Base-by-base conservation (phyloP, 1,140 invertebrate species). In the Drosophila cardini region DNA sequence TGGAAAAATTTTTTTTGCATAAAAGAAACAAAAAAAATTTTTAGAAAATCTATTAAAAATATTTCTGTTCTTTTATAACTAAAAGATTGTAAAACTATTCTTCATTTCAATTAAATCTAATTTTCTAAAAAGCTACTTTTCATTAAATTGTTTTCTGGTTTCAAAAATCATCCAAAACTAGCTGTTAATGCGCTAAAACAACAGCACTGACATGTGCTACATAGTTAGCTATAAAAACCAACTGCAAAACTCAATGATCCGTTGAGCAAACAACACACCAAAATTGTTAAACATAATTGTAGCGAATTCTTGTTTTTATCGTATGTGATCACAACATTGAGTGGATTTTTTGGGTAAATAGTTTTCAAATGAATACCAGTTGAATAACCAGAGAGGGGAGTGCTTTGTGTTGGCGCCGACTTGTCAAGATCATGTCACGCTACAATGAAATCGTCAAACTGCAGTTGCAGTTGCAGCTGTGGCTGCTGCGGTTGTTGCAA, bases 361-460 rank as follows among this genome's bases (percentile, higher is more conserved):
- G 13, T 64, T 64, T 55, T 48, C 68, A 32, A 71, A 71, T 40
- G n/a, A 71, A 64, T 64, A 60, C 50, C 68, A 64, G 53, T 67
- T 52, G 69, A 34, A 53, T 15, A 50, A 11, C 46, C 21, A 26
- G 21, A 3, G 5, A 26, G 16, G 50, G 26, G 45, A 52, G 11
- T 36, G 52, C 63, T 72, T 52, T 72, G 63, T 43, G 34, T 13
- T 69, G 63, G 72, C 72, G 65, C 75, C 67, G 68, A 42, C 55
- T 55, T 56, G 56, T 50, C 67, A 76, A 62, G 67, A 71, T 76
- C 65, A 46, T 60, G 80, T 87, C 68, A 87, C 82, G 81, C 82
- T 80, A 72, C 78, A 86, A 72, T 87, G 42, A 64, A 86, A 71
- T 76, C 78, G 82, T 86, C 82, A 82, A 82, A 65, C 50, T 38